Evolutionary conservation across 1,140 invertebrate genomes (phyloP), one percentile per base, ranked within the genome.

Genomic region (Teleogryllus occipitalis): DNA sequence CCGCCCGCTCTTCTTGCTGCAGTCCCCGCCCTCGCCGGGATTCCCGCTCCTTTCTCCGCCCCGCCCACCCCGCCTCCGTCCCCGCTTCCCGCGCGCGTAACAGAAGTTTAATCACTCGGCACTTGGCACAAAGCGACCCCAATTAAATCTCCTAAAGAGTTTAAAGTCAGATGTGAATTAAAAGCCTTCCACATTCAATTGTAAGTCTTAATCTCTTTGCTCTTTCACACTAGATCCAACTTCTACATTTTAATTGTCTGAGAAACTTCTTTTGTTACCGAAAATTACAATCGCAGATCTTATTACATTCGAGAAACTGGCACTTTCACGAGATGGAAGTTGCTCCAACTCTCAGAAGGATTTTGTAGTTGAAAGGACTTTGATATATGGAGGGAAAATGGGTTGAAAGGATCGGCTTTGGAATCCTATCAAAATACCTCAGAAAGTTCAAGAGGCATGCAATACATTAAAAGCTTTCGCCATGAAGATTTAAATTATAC

Each of bases 181-280:
- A 65, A 65, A 65, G 54, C 54, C 54, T 65, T 65, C 54, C 54
- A 65, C 54, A 65, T 65, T 65, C 54, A 65, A 65, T 65, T 65
- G 54, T 65, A 65, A 65, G 54, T 65, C 54, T 65, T 65, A 65
- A 65, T 65, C 54, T 65, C 54, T 65, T 65, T 65, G 54, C 54
- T 65, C 54, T 65, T 65, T 65, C 54, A 65, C 54, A 65, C 54
- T 65, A 65, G 54, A 65, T 65, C 54, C 54, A 65, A 65, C 54
- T 65, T 65, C 54, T 65, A 65, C 54, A 65, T 65, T 65, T 65
- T 65, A 65, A 65, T 65, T 65, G 54, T 65, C 54, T 65, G 54
- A 65, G 54, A 65, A 65, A 65, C 54, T 65, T 65, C 54, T 65
- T 65, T 65, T 65, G 54, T 65, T 65, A 65, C 10, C 54, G 54